Evolutionary conservation across 1,140 invertebrate species (phyloP).

Genomic region (Conus ventricosus): DNA sequence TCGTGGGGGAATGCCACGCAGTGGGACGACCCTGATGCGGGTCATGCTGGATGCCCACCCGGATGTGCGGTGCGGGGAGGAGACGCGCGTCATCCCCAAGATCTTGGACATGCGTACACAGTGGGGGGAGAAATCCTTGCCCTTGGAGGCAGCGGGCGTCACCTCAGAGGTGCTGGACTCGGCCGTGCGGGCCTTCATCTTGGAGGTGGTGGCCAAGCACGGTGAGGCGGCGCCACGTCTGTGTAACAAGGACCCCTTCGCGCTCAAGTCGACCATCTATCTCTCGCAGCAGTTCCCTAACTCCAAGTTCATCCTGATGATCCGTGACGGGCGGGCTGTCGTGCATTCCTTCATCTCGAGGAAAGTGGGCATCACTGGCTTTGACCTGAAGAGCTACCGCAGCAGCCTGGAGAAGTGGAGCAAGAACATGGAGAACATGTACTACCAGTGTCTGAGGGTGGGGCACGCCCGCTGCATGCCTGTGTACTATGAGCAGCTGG

Average conservation of each 20-base stretch:
- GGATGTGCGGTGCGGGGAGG: conserved; percentile 98
- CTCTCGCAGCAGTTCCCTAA: conserved; percentile 85
- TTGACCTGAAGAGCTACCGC: conserved; percentile 93
- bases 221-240: conserved; percentile 92
- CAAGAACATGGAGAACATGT: conserved; percentile 94
- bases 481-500: conserved; percentile 97
- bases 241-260: conserved; percentile 99
- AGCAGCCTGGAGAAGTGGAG: conserved; percentile 98
- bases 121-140: conserved; percentile 75
- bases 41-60: conserved; percentile 99
- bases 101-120: conserved; percentile 69
- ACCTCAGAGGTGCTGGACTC: conserved; percentile 93
- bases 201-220: conserved; percentile 84
- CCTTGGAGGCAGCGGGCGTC: conserved; percentile 95
- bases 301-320: conserved; percentile 98
- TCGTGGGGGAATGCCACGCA: conserved; percentile 98
- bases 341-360: conserved; percentile 99
- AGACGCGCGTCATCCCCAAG: conserved; percentile 94
- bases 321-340: conserved; percentile 96
- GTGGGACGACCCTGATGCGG: conserved; percentile 96
- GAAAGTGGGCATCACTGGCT: conserved; percentile 98
- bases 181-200: conserved; percentile 96
- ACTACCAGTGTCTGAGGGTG: conserved; percentile 90
- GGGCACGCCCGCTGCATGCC: conserved; percentile 90
- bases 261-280: conserved; percentile 88